A percentile compares a stretch with the other conserved stretches of the same genome.
Conservation (phyloP, 1,140 invertebrate genomes). For the Rhopalosiphum maidis region DNA sequence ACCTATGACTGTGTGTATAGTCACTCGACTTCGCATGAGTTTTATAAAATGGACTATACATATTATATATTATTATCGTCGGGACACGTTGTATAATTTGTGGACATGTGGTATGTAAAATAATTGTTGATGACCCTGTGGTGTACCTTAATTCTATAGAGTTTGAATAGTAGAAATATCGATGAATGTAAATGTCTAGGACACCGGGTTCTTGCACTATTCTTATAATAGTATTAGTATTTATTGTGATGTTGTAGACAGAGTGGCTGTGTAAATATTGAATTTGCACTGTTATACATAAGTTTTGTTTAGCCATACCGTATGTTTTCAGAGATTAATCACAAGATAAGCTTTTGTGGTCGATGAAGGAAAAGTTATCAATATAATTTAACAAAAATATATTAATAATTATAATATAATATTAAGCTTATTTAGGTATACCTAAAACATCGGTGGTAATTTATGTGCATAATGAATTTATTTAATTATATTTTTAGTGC, state of each 20-base stretch:
- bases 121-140: neutral
- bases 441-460: too few relatives aligned
- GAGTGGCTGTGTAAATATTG: neutral
- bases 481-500: neutral
- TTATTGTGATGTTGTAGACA: neutral
- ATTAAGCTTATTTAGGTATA: too few relatives aligned
- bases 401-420: neutral
- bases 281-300: neutral
- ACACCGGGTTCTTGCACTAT: neutral
- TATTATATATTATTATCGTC: neutral
- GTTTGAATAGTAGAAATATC: neutral
- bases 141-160: neutral
- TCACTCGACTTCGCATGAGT: neutral
- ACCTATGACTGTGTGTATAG: neutral
- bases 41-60: neutral
- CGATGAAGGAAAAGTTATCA: neutral
- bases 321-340: neutral
- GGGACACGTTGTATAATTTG: neutral
- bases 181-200: neutral
- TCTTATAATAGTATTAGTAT: neutral
- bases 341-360: neutral
- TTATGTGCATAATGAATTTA: neutral
- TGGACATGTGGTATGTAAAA: neutral
- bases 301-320: neutral
- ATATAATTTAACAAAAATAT: neutral